Percentiles rank a stretch among this genome's conserved stretches.
These are phyloP conservation scores for Heliangelus exortis DNA, from an alignment of 2,797 vertebrate genomes.

Conservation along the genomic window DNA sequence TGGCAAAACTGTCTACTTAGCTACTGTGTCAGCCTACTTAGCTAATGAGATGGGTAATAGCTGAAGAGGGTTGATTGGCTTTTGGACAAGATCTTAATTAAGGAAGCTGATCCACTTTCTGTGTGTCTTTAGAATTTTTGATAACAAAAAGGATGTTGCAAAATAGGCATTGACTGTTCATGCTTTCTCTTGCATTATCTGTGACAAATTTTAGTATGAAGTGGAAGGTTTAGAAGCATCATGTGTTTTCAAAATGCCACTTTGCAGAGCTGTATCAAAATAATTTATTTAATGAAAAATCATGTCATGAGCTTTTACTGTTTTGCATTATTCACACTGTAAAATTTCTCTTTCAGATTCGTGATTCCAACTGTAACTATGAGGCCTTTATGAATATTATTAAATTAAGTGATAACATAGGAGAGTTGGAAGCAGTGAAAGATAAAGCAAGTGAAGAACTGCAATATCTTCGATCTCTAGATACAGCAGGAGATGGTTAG, in stretches of 20 bases:
- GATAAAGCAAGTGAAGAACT: constrained; percentile 97
- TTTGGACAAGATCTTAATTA: not conserved
- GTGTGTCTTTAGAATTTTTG: not conserved
- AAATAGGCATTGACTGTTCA: not conserved
- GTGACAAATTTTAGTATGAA: not conserved
- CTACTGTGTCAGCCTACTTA: not conserved
- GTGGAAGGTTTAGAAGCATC: not conserved
- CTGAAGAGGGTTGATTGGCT: not conserved
- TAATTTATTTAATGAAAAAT: not conserved
- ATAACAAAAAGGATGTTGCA: not conserved
- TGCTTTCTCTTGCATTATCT: not conserved
- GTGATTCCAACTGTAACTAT: constrained; percentile 97
- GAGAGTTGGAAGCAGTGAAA: constrained; percentile 96
- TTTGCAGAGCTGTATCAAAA: not conserved
- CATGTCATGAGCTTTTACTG: not conserved
- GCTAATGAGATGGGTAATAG: not conserved
- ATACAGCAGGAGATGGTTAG: constrained; percentile 96
- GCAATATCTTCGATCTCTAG: constrained; percentile 95
- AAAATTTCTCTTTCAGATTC: constrained; percentile 84
- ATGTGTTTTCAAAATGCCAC: not conserved
- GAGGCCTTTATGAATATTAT: constrained; percentile 99
- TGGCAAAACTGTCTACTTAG: not conserved
- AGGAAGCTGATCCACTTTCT: not conserved
- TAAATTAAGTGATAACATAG: constrained; percentile 93
- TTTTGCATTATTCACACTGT: not conserved